phyloP scores from a whole-genome alignment of 2,888 invertebrate genomes.

The Rhyacophila evoluta region DNA sequence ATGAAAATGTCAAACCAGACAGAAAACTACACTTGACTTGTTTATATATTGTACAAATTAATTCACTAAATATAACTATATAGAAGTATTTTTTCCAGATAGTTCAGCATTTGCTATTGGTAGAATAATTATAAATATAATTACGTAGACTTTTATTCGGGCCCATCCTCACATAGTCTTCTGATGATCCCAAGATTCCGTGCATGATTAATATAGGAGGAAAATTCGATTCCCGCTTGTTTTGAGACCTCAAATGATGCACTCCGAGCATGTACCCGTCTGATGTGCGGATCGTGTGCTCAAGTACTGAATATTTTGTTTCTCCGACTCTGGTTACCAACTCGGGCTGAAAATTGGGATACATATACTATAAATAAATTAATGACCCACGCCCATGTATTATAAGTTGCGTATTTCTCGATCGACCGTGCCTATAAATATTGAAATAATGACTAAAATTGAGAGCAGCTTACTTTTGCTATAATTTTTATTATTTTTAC shows the following conservation, averaged over 20 bases:
- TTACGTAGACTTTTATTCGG: constrained; percentile 44
- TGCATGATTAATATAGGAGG: constrained; percentile 48
- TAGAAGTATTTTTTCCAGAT: too few species aligned
- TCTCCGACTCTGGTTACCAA: constrained; percentile 66
- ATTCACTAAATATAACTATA: too few species aligned
- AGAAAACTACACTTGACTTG: too few species aligned
- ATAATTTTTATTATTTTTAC: too few species aligned
- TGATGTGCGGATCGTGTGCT: constrained; percentile 66
- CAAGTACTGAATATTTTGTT: constrained; percentile 64
- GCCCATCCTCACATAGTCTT: constrained; percentile 50
- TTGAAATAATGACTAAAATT: not conserved
- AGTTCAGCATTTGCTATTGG: too few species aligned
- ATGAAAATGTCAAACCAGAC: too few species aligned
- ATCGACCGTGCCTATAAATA: not conserved
- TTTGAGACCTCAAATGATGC: constrained; percentile 66
- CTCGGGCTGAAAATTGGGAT: constrained; percentile 63
- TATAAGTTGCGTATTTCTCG: not conserved
- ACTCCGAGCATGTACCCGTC: constrained; percentile 75
- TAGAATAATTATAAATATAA: too few species aligned
- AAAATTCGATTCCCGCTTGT: constrained; percentile 27
- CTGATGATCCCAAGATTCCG: constrained; percentile 43
- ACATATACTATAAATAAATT: not conserved
- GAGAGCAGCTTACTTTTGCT: not conserved
- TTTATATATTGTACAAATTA: too few species aligned
- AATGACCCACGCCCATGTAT: not conserved